Conservation (phyloP, 2,113 vertebrate species). For the Psittacula cyanocephala region DNA sequence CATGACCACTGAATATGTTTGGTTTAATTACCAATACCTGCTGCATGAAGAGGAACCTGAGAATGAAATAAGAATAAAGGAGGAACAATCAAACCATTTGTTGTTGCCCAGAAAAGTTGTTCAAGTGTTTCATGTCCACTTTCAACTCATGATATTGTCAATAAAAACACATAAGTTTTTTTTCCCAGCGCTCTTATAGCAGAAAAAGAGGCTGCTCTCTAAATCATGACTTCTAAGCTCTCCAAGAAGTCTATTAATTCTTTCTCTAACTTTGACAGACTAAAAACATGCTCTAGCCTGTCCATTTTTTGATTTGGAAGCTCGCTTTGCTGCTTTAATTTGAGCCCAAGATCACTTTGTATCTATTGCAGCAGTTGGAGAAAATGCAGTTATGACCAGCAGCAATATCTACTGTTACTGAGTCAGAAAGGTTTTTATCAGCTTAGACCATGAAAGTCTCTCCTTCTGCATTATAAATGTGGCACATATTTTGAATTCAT, state of each 20-base stretch:
- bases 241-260: neutral
- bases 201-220: neutral
- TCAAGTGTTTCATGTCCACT: neutral
- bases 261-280: neutral
- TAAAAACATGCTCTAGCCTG: neutral
- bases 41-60: neutral
- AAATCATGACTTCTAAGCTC: neutral
- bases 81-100: neutral
- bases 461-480: slow-evolving; percentile 26
- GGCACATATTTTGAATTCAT: neutral
- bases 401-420: neutral
- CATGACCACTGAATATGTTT: neutral
- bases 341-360: neutral
- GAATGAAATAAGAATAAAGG: neutral
- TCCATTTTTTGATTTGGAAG: neutral
- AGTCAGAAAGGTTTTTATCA: slow-evolving; percentile 43
- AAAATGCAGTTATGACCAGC: slow-evolving; percentile 19
- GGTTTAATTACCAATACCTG: neutral
- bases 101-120: neutral
- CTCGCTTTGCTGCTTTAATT: neutral
- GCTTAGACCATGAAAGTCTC: slow-evolving; percentile 23
- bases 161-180: neutral
- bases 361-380: neutral
- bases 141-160: neutral
- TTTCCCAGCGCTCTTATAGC: neutral